phyloP scores from a whole-genome alignment of 2,888 invertebrate genomes.

The Callimorpha dominula region DNA sequence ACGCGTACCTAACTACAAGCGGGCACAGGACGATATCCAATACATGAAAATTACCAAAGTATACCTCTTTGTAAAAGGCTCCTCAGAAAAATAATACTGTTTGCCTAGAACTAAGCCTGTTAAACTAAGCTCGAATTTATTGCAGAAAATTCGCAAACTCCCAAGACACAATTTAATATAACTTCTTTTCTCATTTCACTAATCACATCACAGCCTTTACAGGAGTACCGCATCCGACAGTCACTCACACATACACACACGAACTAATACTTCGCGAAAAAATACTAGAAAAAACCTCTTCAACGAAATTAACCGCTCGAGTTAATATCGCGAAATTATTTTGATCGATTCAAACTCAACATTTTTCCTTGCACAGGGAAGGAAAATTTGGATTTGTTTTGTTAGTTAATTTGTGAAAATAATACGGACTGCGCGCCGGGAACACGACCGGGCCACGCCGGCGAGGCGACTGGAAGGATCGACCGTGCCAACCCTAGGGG shows the following conservation, averaged over 20 bases:
- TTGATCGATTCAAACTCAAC: constrained; percentile 57
- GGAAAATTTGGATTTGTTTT: constrained; percentile 77
- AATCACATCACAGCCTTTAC: constrained; percentile 39
- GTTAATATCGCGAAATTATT: constrained; percentile 81
- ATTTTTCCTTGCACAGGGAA: constrained; percentile 74
- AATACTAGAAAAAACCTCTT: constrained; percentile 57
- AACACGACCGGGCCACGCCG: constrained; percentile 81
- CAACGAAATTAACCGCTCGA: constrained; percentile 78
- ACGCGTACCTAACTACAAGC: constrained; percentile 79
- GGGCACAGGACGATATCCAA: constrained; percentile 82
- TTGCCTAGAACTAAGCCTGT: constrained; percentile 74
- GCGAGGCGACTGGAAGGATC: constrained; percentile 85
- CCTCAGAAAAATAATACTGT: constrained; percentile 64
- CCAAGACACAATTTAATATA: constrained; percentile 35
- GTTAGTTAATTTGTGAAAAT: constrained; percentile 60
- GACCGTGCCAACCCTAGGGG: constrained; percentile 83
- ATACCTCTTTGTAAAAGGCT: constrained; percentile 75
- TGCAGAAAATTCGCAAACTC: constrained; percentile 66
- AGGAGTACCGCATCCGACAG: constrained; percentile 17
- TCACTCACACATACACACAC: constrained; percentile 33
- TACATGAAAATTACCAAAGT: constrained; percentile 76
- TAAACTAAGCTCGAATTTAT: constrained; percentile 61
- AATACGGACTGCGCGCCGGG: constrained; percentile 65
- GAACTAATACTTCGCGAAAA: constrained; percentile 50
- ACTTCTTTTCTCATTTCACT: constrained; percentile 45